phyloP scores from a whole-genome alignment of 2,113 vertebrate species.

The Pteruthius melanotis region DNA sequence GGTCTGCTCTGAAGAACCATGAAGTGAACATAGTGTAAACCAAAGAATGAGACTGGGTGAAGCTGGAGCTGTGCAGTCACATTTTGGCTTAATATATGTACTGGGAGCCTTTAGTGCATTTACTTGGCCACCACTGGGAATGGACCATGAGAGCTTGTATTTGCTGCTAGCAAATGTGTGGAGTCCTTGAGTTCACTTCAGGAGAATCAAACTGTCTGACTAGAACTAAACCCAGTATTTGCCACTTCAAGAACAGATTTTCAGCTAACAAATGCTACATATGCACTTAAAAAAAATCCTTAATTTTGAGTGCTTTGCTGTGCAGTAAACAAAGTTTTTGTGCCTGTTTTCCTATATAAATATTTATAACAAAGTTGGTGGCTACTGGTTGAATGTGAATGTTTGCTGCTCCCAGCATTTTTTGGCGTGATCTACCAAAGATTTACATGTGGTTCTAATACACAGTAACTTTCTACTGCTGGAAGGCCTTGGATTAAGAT shows the following conservation, averaged over 20 bases:
- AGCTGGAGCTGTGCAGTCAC: background rate
- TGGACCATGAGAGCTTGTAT: background rate
- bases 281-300: background rate
- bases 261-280: background rate
- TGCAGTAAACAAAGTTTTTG: conserved; percentile 28
- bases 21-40: background rate
- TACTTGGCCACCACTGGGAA: accelerated
- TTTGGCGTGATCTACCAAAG: background rate
- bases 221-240: background rate
- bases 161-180: background rate
- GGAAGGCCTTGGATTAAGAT: background rate
- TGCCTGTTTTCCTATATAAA: conserved; percentile 12
- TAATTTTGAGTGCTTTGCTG: background rate
- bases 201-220: background rate
- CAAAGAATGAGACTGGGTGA: background rate
- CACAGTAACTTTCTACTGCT: conserved; percentile 13
- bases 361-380: background rate
- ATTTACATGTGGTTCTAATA: conserved; percentile 26
- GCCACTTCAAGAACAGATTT: background rate
- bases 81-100: background rate
- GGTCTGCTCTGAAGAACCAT: background rate
- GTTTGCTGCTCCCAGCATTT: conserved; percentile 32
- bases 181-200: background rate
- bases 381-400: conserved; percentile 1
- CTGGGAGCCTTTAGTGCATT: background rate